Conservation (phyloP, 2,113 vertebrate genomes). For the Otus sunia region DNA sequence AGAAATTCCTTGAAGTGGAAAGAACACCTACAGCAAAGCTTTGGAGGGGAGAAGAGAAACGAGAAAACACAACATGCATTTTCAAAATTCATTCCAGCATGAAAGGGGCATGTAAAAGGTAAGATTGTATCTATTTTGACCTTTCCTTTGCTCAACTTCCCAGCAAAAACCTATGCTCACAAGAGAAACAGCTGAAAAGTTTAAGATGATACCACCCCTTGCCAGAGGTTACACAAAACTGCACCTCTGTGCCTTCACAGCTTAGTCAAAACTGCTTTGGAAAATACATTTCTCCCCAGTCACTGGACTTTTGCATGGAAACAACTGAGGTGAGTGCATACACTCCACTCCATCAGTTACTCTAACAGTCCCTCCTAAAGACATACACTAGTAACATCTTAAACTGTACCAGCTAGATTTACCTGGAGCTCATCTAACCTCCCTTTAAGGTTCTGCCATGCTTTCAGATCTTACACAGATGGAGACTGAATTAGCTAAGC, state of each 20-base stretch:
- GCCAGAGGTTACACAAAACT: background rate
- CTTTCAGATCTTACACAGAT: background rate
- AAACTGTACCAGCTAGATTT: background rate
- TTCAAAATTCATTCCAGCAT: background rate
- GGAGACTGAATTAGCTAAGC: background rate
- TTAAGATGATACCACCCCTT: background rate
- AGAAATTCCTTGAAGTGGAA: background rate
- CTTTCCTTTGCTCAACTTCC: background rate
- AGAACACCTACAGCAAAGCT: background rate
- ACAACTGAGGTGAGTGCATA: background rate
- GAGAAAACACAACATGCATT: background rate
- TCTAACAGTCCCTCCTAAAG: background rate
- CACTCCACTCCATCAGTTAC: background rate
- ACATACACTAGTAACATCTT: background rate
- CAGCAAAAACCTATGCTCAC: background rate
- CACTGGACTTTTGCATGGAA: background rate
- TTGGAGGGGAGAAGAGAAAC: background rate
- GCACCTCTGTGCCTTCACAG: background rate
- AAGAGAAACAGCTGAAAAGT: background rate
- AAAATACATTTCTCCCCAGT: background rate
- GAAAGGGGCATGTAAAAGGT: background rate
- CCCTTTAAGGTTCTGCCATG: background rate
- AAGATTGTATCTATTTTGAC: background rate
- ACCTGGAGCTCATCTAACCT: background rate
- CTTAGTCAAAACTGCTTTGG: background rate